Conservation (phyloP, 1,140 invertebrate genomes). For the Anoplophora glabripennis region DNA sequence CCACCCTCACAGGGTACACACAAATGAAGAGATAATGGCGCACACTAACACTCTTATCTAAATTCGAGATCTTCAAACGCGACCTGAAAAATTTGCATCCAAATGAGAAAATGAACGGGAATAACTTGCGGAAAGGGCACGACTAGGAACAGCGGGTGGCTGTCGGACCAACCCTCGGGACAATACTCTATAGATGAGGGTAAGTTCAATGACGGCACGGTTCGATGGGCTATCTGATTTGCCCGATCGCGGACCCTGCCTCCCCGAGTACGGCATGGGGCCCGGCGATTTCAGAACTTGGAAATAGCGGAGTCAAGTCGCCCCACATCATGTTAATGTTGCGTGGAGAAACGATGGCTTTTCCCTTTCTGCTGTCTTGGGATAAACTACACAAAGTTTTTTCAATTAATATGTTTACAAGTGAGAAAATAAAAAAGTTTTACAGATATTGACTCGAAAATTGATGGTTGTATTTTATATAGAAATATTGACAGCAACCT, state of each 20-base stretch:
- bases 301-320: not conserved
- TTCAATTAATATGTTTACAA: too few relatives aligned
- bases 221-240: slow-evolving; percentile 29
- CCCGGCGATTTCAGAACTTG: not conserved
- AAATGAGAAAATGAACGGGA: slow-evolving; percentile 25
- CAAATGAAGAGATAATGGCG: slow-evolving; percentile 20
- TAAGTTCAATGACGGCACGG: slow-evolving; percentile 12
- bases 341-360: slow-evolving; percentile 8
- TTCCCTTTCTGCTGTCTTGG: too few relatives aligned
- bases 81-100: slow-evolving; percentile 28
- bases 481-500: too few relatives aligned
- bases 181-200: not conserved
- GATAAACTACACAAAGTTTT: too few relatives aligned
- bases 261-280: not conserved
- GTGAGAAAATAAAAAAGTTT: too few relatives aligned
- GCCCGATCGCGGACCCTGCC: slow-evolving; percentile 2
- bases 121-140: slow-evolving; percentile 12
- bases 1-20: not conserved
- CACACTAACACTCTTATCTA: slow-evolving; percentile 24
- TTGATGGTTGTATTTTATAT: too few relatives aligned
- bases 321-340: slow-evolving; percentile 22
- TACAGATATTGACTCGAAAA: too few relatives aligned
- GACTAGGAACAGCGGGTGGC: slow-evolving; percentile 18
- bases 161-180: slow-evolving; percentile 21
- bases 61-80: slow-evolving; percentile 24